Evolutionary conservation across 2,888 invertebrate species (phyloP).

Genomic region (Plagodis pulveraria): DNA sequence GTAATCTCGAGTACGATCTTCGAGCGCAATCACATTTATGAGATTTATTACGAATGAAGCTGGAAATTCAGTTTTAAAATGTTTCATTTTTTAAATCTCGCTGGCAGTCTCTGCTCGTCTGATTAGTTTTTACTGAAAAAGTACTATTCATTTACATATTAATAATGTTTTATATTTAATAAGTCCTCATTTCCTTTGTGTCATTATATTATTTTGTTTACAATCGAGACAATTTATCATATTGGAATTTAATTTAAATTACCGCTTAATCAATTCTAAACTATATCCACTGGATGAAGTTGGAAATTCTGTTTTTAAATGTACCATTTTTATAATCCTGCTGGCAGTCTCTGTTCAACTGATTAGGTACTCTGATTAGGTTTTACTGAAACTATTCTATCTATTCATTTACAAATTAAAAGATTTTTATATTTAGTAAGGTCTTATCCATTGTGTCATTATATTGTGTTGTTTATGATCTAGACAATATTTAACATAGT

Average conservation of each 20-base stretch:
- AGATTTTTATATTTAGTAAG: no score
- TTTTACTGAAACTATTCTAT: no score
- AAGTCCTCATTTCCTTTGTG: constrained; percentile 1
- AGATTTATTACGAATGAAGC: constrained; percentile 9
- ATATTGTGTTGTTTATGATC: no score
- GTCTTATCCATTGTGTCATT: no score
- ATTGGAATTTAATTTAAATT: constrained; percentile 27
- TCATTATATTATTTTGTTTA: constrained; percentile 8
- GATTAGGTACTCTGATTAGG: no score
- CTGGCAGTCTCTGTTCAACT: no score
- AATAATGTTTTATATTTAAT: constrained; percentile 9
- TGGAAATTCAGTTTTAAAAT: constrained; percentile 6
- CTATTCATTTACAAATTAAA: no score
- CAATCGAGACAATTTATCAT: constrained; percentile 3
- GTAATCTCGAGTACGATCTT: constrained; percentile 22
- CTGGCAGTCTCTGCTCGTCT: not conserved
- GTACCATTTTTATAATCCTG: no score
- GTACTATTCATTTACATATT: not conserved
- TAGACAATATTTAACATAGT: no score
- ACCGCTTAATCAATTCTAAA: constrained; percentile 21
- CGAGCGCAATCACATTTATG: constrained; percentile 16
- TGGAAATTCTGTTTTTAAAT: no score
- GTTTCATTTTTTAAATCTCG: constrained; percentile 6
- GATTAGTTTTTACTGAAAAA: no score
- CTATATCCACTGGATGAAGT: no score